A percentile compares a stretch with the other conserved stretches of the same genome.
These are phyloP conservation scores for Tautogolabrus adspersus DNA, from an alignment of 2,113 vertebrate genomes.

Conservation along the genomic window DNA sequence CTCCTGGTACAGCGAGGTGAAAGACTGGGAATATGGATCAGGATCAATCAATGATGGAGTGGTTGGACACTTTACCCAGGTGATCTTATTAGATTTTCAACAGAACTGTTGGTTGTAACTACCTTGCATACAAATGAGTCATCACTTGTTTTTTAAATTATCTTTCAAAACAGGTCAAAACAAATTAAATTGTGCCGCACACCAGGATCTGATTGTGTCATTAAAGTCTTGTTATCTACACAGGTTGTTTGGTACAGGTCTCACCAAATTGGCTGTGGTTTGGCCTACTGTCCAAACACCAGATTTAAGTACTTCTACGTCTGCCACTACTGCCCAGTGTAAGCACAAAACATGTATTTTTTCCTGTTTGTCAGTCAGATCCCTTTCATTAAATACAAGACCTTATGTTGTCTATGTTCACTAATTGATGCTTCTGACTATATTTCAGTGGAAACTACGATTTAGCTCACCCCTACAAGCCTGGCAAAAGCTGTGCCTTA, in stretches of 20 bases:
- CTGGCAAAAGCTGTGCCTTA: rapidly evolving
- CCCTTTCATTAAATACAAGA: background rate
- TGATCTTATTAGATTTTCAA: slow-evolving; percentile 4
- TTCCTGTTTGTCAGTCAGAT: background rate
- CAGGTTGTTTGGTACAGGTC: slow-evolving; percentile 76
- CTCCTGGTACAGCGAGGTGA: slow-evolving; percentile 69
- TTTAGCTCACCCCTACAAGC: background rate
- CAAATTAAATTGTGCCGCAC: background rate
- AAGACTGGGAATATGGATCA: slow-evolving; percentile 64
- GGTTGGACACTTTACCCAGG: slow-evolving; percentile 77
- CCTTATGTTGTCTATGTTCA: background rate
- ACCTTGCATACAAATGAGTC: background rate
- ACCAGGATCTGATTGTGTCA: too few species aligned
- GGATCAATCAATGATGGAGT: slow-evolving; percentile 57
- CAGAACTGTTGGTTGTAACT: background rate
- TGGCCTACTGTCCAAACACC: slow-evolving; percentile 68
- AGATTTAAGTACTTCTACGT: slow-evolving; percentile 75
- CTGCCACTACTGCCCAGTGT: slow-evolving; percentile 82
- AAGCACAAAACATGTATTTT: slow-evolving; percentile 32
- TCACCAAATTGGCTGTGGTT: slow-evolving; percentile 71
- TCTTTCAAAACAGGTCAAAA: background rate
- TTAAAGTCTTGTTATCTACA: background rate
- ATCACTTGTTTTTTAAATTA: background rate
- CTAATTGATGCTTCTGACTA: background rate
- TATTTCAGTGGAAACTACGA: background rate